Base-by-base conservation (phyloP, 2,888 invertebrate species). In the Xestia xanthographa region DNA sequence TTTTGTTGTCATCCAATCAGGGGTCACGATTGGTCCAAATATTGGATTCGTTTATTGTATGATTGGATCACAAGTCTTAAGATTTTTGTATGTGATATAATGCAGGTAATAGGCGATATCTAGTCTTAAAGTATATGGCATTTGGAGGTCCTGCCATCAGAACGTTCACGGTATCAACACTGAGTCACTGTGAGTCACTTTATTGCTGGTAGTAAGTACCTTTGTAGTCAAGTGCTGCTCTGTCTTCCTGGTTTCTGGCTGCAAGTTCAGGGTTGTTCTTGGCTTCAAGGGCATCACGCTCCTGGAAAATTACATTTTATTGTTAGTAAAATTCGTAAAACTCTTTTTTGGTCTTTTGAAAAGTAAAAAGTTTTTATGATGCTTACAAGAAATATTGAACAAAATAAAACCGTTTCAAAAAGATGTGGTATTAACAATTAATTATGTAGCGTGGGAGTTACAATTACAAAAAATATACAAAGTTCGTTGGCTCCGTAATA, bases 121-220 rank as follows among this genome's bases (percentile, higher is more conserved):
- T 82, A 86, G 75, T 77, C 87, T 86, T 85, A 87, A 80, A 74
- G 53, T 88, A 88, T 88, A 88, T 88, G 87, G 87, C 87, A 80
- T 83, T 88, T 81, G 70, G 83, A 83, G 83, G 84, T 84, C 79
- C 87, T 88, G 88, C 88, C 87, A 87, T 80, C 73, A 87, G 87
- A 86, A 88, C 87, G 77, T 88, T 88, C 87, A 88, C 87, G 87
- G 87, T 84, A 79, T 70, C 50, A 77, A 79, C 87, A 86, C 81
- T 85, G 75, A 83, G 87, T 84, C 86, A 88, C 81, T 86, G 43
- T 60, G 72, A 77, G 38, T 58, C 74, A 84, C 72, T 90, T 90
- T 95, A 95, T 88, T 97, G 94, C 86, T 95, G 96, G 90, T 97
- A 96, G 93, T 98, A 98, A 84, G 97, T 96, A 48, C 98, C 98